These are phyloP conservation scores for Thamnophis sirtalis DNA, from an alignment of 2,113 vertebrate genomes.

Conservation along the genomic window DNA sequence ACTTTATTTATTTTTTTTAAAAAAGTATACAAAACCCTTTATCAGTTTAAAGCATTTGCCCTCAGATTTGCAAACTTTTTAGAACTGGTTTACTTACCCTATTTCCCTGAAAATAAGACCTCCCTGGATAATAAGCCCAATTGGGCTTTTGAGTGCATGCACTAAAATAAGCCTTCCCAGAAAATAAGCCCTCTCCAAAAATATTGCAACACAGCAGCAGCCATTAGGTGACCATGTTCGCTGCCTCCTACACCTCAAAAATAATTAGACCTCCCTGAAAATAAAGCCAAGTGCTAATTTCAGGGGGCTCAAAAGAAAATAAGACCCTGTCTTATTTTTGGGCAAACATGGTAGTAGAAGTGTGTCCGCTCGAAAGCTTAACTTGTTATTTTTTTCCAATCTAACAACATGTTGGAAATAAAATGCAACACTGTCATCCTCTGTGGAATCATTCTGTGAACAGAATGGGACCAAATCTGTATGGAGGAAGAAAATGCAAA, in stretches of 20 bases:
- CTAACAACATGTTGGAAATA: background rate
- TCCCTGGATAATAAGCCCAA: no score
- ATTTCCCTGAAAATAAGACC: no score
- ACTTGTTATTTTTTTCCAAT: background rate
- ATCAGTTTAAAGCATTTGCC: background rate
- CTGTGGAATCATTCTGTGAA: background rate
- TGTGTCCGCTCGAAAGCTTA: background rate
- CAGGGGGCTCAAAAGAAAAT: no score
- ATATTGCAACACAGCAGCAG: no score
- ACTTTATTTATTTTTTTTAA: background rate
- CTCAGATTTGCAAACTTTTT: background rate
- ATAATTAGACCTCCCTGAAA: no score
- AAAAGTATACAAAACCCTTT: background rate
- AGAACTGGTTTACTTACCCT: background rate
- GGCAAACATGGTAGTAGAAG: background rate
- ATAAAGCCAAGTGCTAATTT: no score
- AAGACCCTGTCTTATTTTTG: no score
- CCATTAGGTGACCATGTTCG: no score
- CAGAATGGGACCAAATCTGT: background rate
- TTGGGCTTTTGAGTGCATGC: no score
- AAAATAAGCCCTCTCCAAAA: no score
- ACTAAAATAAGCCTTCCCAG: no score
- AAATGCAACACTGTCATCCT: background rate
- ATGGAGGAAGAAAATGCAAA: background rate
- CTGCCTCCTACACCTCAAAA: no score